These are phyloP conservation scores for Dinoponera quadriceps DNA, from an alignment of 1,140 invertebrate species.

Conservation along the genomic window DNA sequence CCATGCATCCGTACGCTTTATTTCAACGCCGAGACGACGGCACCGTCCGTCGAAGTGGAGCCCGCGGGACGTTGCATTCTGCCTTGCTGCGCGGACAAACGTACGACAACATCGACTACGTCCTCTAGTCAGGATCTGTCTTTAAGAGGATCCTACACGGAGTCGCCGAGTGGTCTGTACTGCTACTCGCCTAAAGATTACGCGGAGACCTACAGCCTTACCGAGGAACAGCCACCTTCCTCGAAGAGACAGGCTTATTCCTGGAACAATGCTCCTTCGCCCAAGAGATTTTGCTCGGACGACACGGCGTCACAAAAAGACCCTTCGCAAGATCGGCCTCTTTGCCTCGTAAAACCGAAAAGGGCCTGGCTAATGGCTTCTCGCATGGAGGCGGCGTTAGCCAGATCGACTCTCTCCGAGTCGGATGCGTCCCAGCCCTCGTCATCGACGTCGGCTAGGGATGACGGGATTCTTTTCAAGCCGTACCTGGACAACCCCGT, in stretches of 20 bases:
- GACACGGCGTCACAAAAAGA: constrained; percentile 54
- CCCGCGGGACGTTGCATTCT: constrained; percentile 41
- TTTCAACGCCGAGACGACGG: not conserved
- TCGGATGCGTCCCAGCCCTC: constrained; percentile 63
- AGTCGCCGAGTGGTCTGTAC: constrained; percentile 63
- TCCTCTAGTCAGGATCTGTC: constrained; percentile 67
- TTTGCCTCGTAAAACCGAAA: constrained; percentile 83
- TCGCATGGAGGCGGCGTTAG: too few relatives aligned
- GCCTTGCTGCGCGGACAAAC: constrained; percentile 75
- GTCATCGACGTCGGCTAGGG: constrained; percentile 77
- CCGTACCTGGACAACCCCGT: constrained; percentile 88
- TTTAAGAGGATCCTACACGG: constrained; percentile 61
- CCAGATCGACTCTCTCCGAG: constrained; percentile 83
- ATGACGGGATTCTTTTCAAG: constrained; percentile 88
- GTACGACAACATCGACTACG: constrained; percentile 26
- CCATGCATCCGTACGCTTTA: too few relatives aligned
- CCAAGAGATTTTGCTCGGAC: constrained; percentile 72
- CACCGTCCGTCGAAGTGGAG: constrained; percentile 60
- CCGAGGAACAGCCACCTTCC: constrained; percentile 62
- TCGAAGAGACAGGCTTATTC: constrained; percentile 71
- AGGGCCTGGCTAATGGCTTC: not conserved
- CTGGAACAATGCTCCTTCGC: constrained; percentile 72
- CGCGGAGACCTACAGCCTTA: constrained; percentile 36
- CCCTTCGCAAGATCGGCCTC: constrained; percentile 81
- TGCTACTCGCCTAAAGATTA: constrained; percentile 77